phyloP scores from a whole-genome alignment of 2,888 invertebrate species.

The Molorchus minor region DNA sequence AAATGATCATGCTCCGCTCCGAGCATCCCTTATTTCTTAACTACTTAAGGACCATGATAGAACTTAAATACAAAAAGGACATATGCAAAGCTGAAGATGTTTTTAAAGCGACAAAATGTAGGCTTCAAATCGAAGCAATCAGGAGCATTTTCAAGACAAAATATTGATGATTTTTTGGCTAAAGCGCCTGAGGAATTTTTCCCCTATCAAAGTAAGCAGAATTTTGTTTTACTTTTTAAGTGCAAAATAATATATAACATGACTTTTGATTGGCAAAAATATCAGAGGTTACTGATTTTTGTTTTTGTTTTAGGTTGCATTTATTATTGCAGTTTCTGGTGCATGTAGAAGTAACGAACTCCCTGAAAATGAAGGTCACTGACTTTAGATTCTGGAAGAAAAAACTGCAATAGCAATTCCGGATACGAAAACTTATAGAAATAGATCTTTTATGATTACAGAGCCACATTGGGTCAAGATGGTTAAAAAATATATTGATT shows the following conservation, averaged over 20 bases:
- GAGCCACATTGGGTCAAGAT: neutral
- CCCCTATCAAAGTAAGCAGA: neutral
- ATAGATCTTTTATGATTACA: too few species aligned
- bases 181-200: slow-evolving; percentile 1
- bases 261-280: slow-evolving; percentile 1
- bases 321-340: too few species aligned
- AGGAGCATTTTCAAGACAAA: neutral
- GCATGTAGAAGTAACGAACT: too few species aligned
- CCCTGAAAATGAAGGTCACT: too few species aligned
- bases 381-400: too few species aligned
- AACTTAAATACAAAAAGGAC: slow-evolving; percentile 1
- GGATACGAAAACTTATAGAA: too few species aligned
- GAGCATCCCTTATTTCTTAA: too few species aligned
- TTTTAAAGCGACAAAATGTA: slow-evolving; percentile 1
- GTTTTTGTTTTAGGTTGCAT: too few species aligned
- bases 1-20: too few species aligned
- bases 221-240: slow-evolving; percentile 6
- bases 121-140: slow-evolving; percentile 1
- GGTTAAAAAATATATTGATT: neutral
- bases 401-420: too few species aligned
- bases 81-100: slow-evolving; percentile 1
- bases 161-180: neutral
- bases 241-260: neutral
- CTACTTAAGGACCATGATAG: too few species aligned
- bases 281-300: neutral